Conservation (phyloP, 2,888 invertebrate genomes). For the Dryocosmus kuriphilus region DNA sequence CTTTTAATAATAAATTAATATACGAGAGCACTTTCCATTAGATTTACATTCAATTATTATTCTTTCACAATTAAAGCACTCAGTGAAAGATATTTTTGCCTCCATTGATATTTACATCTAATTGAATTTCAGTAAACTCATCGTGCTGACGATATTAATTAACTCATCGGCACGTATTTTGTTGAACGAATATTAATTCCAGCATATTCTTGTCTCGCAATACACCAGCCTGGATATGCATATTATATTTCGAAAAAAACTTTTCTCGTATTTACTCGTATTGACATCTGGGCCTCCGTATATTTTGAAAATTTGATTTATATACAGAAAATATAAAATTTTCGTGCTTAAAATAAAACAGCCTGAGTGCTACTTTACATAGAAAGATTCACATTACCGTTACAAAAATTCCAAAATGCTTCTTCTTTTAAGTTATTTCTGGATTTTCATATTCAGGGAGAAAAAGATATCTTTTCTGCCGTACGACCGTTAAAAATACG, state of each 20-base stretch:
- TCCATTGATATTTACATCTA: conserved; percentile 5
- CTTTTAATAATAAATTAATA: neutral
- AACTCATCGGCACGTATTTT: neutral
- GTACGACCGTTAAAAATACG: neutral
- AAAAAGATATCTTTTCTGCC: neutral
- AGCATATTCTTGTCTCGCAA: neutral
- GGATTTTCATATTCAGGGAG: neutral
- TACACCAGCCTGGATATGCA: neutral
- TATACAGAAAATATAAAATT: neutral
- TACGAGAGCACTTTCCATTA: neutral
- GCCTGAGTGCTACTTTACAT: neutral
- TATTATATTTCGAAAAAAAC: neutral
- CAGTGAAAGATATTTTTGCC: neutral
- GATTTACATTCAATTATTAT: neutral
- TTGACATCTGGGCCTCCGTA: neutral
- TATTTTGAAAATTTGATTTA: neutral
- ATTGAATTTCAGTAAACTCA: neutral
- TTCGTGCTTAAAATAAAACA: neutral
- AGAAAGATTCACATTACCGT: neutral
- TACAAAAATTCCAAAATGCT: neutral
- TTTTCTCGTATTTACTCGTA: neutral
- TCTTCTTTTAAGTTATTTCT: neutral
- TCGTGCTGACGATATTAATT: neutral
- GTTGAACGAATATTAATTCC: neutral
- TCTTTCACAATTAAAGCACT: neutral